A percentile compares a stretch with the other conserved stretches of the same genome.
phyloP scores from a whole-genome alignment of 2,797 vertebrate species.

The Neomorphus geoffroyi region DNA sequence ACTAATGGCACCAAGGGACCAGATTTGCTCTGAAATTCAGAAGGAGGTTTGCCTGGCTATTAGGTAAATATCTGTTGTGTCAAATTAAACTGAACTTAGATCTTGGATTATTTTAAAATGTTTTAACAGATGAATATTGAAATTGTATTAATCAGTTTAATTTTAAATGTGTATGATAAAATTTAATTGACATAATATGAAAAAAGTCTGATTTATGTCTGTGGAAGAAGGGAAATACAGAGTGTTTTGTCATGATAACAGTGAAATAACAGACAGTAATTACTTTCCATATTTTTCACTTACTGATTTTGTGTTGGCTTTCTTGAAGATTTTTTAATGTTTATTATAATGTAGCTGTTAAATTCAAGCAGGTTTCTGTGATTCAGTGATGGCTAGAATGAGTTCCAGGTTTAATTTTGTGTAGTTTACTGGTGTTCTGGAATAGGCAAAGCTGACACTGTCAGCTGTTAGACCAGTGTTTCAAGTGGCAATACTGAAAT shows the following conservation, averaged over 20 bases:
- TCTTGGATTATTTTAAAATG: background rate
- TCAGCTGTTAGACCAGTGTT: background rate
- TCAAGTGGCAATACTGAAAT: background rate
- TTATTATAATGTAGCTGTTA: background rate
- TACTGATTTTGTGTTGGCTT: background rate
- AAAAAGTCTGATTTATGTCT: background rate
- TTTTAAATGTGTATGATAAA: background rate
- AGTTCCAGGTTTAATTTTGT: background rate
- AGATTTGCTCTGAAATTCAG: constrained; percentile 94
- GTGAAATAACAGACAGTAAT: background rate
- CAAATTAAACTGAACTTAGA: background rate
- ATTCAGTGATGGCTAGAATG: background rate
- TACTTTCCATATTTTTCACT: background rate
- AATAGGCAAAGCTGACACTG: background rate
- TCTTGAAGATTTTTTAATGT: background rate
- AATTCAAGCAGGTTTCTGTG: background rate
- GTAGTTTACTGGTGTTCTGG: background rate
- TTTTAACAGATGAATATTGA: background rate
- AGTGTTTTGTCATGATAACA: background rate
- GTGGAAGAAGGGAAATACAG: background rate
- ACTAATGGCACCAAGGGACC: constrained; percentile 94
- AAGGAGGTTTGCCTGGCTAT: constrained; percentile 96
- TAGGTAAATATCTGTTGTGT: constrained; percentile 78
- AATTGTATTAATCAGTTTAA: background rate
- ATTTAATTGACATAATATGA: background rate